Conservation (phyloP, 2,888 invertebrate species). For the Dolichomitus sp. region DNA sequence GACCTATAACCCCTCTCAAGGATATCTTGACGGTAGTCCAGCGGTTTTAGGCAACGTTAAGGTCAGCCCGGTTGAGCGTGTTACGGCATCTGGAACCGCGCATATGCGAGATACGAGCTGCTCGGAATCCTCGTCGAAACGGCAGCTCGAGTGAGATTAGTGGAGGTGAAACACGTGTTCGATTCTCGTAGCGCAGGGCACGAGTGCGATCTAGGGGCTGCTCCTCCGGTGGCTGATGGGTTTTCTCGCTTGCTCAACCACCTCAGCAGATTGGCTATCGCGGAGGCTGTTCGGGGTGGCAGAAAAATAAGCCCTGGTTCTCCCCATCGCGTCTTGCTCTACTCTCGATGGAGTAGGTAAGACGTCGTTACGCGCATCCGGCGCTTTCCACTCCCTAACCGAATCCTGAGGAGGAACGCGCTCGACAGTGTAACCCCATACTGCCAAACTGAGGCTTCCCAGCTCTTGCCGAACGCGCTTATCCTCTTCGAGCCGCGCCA, state of each 20-base stretch:
- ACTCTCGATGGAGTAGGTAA: slow-evolving; percentile 83
- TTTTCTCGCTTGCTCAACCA: slow-evolving; percentile 48
- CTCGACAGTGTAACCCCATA: slow-evolving; percentile 56
- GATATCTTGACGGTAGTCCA: slow-evolving; percentile 53
- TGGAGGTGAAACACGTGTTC: slow-evolving; percentile 85
- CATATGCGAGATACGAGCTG: slow-evolving; percentile 56
- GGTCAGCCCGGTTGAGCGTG: slow-evolving; percentile 76
- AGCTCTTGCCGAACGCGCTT: slow-evolving; percentile 53
- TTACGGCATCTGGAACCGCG: slow-evolving; percentile 83
- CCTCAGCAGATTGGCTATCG: slow-evolving; percentile 59
- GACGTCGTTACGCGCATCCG: slow-evolving; percentile 85
- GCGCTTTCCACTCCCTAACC: slow-evolving; percentile 73
- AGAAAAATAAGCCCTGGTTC: slow-evolving; percentile 81
- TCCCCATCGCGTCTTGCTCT: slow-evolving; percentile 59
- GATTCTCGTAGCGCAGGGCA: slow-evolving; percentile 75
- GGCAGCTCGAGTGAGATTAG: slow-evolving; percentile 81
- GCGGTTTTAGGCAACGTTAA: slow-evolving; percentile 74
- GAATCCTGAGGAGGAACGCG: slow-evolving; percentile 62
- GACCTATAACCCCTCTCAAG: slow-evolving; percentile 51
- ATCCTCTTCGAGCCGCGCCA: slow-evolving; percentile 50
- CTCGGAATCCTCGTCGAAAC: slow-evolving; percentile 55
- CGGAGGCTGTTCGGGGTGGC: slow-evolving; percentile 72
- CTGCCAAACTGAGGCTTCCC: slow-evolving; percentile 43
- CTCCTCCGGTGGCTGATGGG: slow-evolving; percentile 48
- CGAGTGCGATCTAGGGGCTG: slow-evolving; percentile 66